A percentile compares a stretch with the other conserved stretches of the same genome.
phyloP scores from a whole-genome alignment of 2,113 vertebrate species.

The Oenanthe melanoleuca region DNA sequence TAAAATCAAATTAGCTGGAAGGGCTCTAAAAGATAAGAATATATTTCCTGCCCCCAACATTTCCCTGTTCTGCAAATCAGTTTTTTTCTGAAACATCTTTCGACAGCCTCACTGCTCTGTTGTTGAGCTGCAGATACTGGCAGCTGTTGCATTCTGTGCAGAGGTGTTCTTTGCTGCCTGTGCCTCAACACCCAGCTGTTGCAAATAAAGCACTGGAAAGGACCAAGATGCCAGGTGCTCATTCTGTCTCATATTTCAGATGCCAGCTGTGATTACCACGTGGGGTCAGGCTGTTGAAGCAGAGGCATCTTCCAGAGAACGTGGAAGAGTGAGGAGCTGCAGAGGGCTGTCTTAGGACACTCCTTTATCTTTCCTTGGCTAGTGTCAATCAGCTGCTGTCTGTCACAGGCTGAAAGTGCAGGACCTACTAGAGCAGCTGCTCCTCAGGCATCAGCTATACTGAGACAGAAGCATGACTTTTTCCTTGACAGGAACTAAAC shows the following conservation, averaged over 20 bases:
- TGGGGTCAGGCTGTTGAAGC: not conserved
- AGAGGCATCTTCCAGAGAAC: not conserved
- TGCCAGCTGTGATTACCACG: fast-evolving
- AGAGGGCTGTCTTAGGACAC: not conserved
- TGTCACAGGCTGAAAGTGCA: not conserved
- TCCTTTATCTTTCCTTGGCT: not conserved
- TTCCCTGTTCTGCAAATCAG: not conserved
- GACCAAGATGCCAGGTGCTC: not conserved
- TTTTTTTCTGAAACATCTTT: not conserved
- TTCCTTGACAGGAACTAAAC: not conserved
- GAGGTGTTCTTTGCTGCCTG: not conserved
- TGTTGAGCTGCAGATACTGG: not conserved
- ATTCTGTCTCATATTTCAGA: not conserved
- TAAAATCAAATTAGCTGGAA: not conserved
- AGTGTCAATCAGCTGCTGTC: not conserved
- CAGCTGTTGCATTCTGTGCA: not conserved
- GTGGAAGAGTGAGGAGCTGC: not conserved
- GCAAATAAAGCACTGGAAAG: not conserved
- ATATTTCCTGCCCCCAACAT: not conserved
- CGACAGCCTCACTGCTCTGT: not conserved
- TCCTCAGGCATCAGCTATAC: not conserved
- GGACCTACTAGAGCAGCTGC: not conserved
- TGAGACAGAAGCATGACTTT: fast-evolving
- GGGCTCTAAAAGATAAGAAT: not conserved
- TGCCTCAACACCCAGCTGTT: not conserved